phyloP scores from a whole-genome alignment of 2,888 invertebrate species.

The Eristalis pertinax region DNA sequence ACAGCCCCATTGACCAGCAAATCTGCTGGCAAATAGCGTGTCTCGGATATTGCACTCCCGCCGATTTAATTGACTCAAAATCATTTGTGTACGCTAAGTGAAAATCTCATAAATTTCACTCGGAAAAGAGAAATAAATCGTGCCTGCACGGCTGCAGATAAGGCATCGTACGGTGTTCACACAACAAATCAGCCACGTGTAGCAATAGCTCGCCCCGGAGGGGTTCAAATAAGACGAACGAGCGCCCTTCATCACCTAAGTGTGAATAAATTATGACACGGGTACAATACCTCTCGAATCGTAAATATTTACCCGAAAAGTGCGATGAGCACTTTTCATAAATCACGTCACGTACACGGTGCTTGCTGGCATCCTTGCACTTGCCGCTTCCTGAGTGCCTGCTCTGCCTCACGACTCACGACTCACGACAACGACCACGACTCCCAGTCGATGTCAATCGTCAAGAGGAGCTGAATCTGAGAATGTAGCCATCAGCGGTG shows the following conservation, averaged over 20 bases:
- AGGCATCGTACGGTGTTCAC: neutral
- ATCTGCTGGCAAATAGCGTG: neutral
- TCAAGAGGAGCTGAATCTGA: neutral
- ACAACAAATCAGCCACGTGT: neutral
- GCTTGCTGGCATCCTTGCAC: neutral
- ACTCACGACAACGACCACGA: too few species aligned
- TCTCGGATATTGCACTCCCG: neutral
- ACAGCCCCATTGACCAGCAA: neutral
- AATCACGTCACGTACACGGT: slow-evolving; percentile 3
- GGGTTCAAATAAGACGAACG: neutral
- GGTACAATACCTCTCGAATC: neutral
- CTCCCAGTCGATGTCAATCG: neutral
- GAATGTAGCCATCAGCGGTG: neutral
- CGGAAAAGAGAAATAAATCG: neutral
- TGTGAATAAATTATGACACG: slow-evolving; percentile 9
- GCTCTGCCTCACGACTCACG: too few species aligned
- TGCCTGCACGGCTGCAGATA: neutral
- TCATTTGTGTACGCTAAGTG: neutral
- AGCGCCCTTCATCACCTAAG: neutral
- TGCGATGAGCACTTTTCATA: neutral
- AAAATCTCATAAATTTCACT: neutral
- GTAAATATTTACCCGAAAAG: neutral
- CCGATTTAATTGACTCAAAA: neutral
- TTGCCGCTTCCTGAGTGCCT: neutral
- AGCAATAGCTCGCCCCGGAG: neutral